Conservation (phyloP, 2,888 invertebrate species). For the Phaedon cochleariae region DNA sequence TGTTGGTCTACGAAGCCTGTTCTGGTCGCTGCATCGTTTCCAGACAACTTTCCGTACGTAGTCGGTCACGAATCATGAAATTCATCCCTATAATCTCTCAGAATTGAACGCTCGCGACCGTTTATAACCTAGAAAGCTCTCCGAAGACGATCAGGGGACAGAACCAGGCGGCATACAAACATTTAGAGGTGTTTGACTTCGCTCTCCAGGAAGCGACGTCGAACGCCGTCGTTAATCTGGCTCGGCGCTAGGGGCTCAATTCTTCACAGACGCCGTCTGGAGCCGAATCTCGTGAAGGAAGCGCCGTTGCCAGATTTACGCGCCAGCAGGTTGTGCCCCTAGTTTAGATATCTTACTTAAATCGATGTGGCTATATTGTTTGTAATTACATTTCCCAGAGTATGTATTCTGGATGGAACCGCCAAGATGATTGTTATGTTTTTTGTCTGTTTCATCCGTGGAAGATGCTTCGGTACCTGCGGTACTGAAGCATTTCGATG, state of each 20-base stretch:
- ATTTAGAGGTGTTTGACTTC: conserved; percentile 55
- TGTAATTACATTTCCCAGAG: conserved; percentile 56
- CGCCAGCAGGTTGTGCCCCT: conserved; percentile 41
- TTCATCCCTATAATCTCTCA: conserved; percentile 7
- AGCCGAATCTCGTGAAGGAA: conserved; percentile 46
- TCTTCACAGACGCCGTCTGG: conserved; percentile 65
- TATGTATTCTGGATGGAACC: conserved; percentile 47
- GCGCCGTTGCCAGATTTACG: conserved; percentile 50
- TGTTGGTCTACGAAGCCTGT: neutral
- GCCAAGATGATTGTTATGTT: conserved; percentile 37
- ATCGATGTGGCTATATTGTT: conserved; percentile 59
- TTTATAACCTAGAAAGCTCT: conserved; percentile 13
- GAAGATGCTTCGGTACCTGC: conserved; percentile 36
- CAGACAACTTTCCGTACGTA: conserved; percentile 6
- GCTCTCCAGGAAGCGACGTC: conserved; percentile 56
- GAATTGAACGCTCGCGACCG: conserved; percentile 1
- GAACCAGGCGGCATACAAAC: too few relatives aligned
- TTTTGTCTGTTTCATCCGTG: conserved; percentile 46
- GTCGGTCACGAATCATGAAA: neutral
- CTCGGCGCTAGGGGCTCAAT: conserved; percentile 67
- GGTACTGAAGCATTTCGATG: conserved; percentile 41
- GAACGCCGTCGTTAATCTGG: conserved; percentile 63
- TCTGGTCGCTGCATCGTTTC: neutral
- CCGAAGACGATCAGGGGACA: too few relatives aligned
- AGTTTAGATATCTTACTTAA: conserved; percentile 57